Conservation (phyloP, 1,140 invertebrate species). For the Caenorhabditis tropicalis region DNA sequence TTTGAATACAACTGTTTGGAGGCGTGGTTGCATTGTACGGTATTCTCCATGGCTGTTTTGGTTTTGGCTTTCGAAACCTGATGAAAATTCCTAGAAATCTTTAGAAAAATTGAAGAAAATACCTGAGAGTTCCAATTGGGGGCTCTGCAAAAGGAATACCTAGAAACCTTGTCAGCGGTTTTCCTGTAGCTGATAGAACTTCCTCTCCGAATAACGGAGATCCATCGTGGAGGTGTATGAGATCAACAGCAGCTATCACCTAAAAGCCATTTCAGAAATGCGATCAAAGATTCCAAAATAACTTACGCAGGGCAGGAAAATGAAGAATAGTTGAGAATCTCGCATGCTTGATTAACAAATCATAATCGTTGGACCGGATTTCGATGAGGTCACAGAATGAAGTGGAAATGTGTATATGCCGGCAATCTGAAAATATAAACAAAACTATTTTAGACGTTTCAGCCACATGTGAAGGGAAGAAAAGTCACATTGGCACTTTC, state of each 20-base stretch:
- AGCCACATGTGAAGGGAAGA: neutral
- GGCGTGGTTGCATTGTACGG: slow-evolving; percentile 78
- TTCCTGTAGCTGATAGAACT: slow-evolving; percentile 61
- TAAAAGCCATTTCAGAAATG: neutral
- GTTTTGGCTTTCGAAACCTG: slow-evolving; percentile 69
- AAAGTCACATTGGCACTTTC: slow-evolving; percentile 24
- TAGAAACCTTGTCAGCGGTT: slow-evolving; percentile 66
- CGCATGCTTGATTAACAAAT: slow-evolving; percentile 37
- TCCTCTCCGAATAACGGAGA: slow-evolving; percentile 68
- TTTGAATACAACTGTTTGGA: slow-evolving; percentile 86
- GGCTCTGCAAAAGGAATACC: slow-evolving; percentile 73
- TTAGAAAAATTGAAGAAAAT: neutral
- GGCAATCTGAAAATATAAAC: slow-evolving; percentile 13
- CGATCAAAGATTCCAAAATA: neutral
- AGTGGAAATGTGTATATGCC: neutral
- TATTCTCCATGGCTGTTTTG: slow-evolving; percentile 68
- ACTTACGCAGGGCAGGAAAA: slow-evolving; percentile 17
- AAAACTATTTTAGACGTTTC: neutral
- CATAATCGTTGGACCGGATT: slow-evolving; percentile 21
- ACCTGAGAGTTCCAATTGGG: slow-evolving; percentile 62
- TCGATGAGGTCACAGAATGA: neutral
- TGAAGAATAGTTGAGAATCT: slow-evolving; percentile 25
- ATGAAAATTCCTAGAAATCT: neutral
- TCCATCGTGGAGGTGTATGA: slow-evolving; percentile 66
- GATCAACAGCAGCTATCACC: slow-evolving; percentile 46